phyloP scores from a whole-genome alignment of 2,113 vertebrate species.

The Procapra przewalskii region DNA sequence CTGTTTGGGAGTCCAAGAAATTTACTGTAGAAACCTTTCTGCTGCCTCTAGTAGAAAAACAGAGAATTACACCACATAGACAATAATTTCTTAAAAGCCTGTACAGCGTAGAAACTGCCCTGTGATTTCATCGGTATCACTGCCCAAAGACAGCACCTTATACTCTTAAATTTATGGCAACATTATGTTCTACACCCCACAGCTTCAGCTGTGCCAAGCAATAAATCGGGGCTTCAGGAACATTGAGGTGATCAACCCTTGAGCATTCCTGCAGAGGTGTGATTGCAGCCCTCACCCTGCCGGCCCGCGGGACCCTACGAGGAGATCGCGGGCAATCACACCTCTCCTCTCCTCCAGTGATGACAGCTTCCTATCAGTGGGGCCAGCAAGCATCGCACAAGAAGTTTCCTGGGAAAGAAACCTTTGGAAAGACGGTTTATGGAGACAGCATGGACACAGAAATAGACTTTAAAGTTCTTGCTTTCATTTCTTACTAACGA shows the following conservation, averaged over 20 bases:
- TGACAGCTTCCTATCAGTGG: background rate
- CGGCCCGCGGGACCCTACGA: background rate
- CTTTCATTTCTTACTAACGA: background rate
- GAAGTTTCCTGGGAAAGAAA: background rate
- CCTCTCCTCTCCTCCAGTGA: background rate
- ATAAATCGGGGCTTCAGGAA: background rate
- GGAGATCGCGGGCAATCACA: background rate
- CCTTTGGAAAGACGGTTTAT: background rate
- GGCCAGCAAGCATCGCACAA: background rate
- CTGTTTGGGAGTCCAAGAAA: background rate
- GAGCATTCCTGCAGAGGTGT: background rate
- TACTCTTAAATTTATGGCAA: background rate
- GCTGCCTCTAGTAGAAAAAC: background rate
- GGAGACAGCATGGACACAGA: background rate
- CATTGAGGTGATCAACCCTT: conserved; percentile 28
- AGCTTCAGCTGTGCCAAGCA: background rate
- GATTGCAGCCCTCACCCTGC: background rate
- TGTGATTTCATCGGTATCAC: background rate
- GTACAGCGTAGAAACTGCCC: background rate
- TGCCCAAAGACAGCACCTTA: background rate
- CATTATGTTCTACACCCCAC: background rate
- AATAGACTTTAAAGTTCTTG: background rate
- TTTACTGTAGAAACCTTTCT: background rate
- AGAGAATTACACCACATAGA: background rate
- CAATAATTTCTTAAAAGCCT: background rate